Base-by-base conservation (phyloP, 1,140 invertebrate species). In the Papilio polyxenes region DNA sequence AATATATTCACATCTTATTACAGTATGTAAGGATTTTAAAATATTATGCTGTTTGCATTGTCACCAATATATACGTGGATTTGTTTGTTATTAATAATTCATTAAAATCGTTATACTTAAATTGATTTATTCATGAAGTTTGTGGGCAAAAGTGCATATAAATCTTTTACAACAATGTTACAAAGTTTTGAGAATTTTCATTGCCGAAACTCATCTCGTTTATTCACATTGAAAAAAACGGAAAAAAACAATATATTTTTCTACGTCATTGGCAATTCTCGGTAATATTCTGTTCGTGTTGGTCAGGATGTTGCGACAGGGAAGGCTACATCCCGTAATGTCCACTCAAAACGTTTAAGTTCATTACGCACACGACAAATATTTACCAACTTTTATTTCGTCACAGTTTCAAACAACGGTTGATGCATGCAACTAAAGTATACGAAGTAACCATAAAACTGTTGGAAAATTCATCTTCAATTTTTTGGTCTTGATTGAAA, bases 271-370 rank as follows among this genome's bases (percentile, higher is more conserved):
- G 51, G 15, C 15, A 17, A 17, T 53, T 53, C 56, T n/a, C 56
- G 56, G 56, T 20, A n/a, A 20, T 9, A 53, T 77, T 53, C 10
- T 13, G 5, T 49, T 75, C 23, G 4, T 9, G 75, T 53, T 49
- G 75, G 48, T 53, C n/a, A 53, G 75, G 75, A 77, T 77, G 75
- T 77, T 77, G 75, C 49, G 75, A 51, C 75, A 77, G 20, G 49
- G 74, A 23, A 51, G 9, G 75, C n/a, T 49, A 49, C 49, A 76
- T 76, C 75, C 75, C 75, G 75, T 77, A 31, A 4, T 53, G 75
- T n/a, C 48, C 75, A 77, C 75, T 76, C n/a, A 11, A 11, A 77
- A 37, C 48, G 44, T 65, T 65, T 13, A 76, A 49, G 10, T 77
- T 31, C 9, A 75, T 49, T 75, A 75, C 74, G n/a, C 44, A 77